Base-by-base conservation (phyloP, 2,888 invertebrate genomes). In the Agonopterix alstromeriana region DNA sequence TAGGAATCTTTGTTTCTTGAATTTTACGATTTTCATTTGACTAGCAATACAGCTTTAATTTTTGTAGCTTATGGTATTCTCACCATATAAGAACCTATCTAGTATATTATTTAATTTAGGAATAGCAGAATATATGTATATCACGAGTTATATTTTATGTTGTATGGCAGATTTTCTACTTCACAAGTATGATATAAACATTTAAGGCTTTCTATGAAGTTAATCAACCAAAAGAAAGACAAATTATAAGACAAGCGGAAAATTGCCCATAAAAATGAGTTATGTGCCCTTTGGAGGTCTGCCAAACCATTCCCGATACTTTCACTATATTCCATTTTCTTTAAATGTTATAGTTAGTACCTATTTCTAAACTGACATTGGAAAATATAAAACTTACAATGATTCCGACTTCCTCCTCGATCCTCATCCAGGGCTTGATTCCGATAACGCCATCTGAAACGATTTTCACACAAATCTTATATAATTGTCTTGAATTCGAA, bases 401-500 rank as follows among this genome's bases (percentile, higher is more conserved):
- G 8, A 10, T 45, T 5, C 27, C 27, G 27, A 27, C 27, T 17
- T 17, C 17, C 7, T 27, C 27, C 45, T 12, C 9, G 12, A 35
- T 45, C 45, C 11, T 12, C 35, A 11, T 35, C n/a, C 14, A 8
- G 3, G 8, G 10, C 36, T 10, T 35, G 12, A 10, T 14, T 44
- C 7, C 10, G 5, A 3, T 42, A 42, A 44, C 61, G 46, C 61
- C 64, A 66, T 62, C 77, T 77, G 77, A 71, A 77, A 77, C 46
- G 35, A 47, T 14, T 46, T 27, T 11, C 3, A 63, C 55, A 60
- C 55, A 54, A 56, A 56, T 55, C 49, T 57, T 62, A 56, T 3
- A n/a, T 10, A 1, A 42, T 42, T 42, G 12, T 42, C 8, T 11
- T 42, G 10, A 11, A 40, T 40, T 40, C 4, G 5, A 60, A 57